Evolutionary conservation across 2,797 vertebrate species (phyloP).

Genomic region (Lateolabrax maculatus): DNA sequence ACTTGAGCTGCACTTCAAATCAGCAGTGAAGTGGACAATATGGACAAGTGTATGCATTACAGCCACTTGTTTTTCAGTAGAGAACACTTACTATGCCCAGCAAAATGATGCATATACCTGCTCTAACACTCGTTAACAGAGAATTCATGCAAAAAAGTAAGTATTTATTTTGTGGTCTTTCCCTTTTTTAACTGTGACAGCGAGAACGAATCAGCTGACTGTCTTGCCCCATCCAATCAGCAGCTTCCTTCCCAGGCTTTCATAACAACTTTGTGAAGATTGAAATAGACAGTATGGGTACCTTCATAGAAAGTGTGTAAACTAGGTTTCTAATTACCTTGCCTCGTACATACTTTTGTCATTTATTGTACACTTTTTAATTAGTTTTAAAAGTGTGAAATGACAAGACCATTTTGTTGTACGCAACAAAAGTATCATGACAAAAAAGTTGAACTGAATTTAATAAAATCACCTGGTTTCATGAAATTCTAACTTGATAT

Average conservation of each 20-base stretch:
- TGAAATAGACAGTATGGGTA: not conserved
- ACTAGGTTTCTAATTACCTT: not conserved
- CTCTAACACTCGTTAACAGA: constrained; percentile 14
- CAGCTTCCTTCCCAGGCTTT: not conserved
- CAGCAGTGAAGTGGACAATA: constrained; percentile 5
- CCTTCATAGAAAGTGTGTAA: too few relatives aligned
- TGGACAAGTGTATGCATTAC: not conserved
- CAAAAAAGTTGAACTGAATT: not conserved
- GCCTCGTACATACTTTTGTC: not conserved
- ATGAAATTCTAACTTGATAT: not conserved
- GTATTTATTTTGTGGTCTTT: not conserved
- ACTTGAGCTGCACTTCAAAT: constrained; percentile 26
- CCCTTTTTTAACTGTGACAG: not conserved
- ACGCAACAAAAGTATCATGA: not conserved
- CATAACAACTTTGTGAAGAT: not conserved
- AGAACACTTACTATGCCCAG: not conserved
- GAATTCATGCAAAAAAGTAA: not conserved
- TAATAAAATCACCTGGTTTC: not conserved
- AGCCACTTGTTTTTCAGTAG: not conserved
- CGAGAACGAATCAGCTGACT: not conserved
- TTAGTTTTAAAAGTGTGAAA: not conserved
- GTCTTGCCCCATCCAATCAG: not conserved
- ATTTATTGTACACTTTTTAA: not conserved
- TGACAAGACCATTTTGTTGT: not conserved
- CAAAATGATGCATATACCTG: not conserved